Evolutionary conservation across 2,113 vertebrate species (phyloP).

Genomic region (Rhadina sibilatrix): DNA sequence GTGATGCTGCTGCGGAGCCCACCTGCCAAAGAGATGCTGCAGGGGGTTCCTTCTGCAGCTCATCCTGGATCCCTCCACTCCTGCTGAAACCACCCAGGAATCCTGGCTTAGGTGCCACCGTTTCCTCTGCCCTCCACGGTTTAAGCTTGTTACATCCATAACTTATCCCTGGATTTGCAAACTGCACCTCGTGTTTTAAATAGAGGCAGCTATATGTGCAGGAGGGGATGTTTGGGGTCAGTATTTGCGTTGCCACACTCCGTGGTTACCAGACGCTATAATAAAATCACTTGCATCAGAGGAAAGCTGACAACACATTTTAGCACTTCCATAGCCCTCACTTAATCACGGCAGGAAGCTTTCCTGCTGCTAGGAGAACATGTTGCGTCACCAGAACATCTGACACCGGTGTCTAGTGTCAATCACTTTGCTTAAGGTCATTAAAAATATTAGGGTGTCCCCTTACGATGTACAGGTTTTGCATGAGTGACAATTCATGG

Average conservation of each 20-base stretch:
- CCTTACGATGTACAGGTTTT: constrained; percentile 76
- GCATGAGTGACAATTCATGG: constrained; percentile 74
- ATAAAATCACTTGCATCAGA: constrained; percentile 93
- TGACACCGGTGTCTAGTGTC: constrained; percentile 83
- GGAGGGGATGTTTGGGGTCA: constrained; percentile 79
- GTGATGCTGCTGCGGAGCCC: not conserved
- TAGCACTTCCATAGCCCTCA: constrained; percentile 84
- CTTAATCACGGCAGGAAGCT: constrained; percentile 78
- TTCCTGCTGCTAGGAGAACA: constrained; percentile 76
- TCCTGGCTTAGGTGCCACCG: not conserved
- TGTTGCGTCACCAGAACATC: constrained; percentile 83
- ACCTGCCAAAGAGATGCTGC: not conserved
- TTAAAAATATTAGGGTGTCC: constrained; percentile 81
- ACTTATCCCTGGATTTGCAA: constrained; percentile 28
- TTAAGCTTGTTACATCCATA: constrained; percentile 26
- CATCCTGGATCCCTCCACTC: accelerated
- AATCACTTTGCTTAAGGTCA: constrained; percentile 83
- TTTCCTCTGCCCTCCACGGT: not conserved
- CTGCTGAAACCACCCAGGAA: not conserved
- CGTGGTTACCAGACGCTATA: constrained; percentile 87
- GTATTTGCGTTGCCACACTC: constrained; percentile 84
- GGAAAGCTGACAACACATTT: constrained; percentile 87
- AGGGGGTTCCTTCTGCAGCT: not conserved
- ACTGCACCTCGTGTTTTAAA: constrained; percentile 50
- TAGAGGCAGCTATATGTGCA: constrained; percentile 46